A percentile compares a stretch with the other conserved stretches of the same genome.
Conservation (phyloP, 2,113 vertebrate species). For the Terrapene triunguis region DNA sequence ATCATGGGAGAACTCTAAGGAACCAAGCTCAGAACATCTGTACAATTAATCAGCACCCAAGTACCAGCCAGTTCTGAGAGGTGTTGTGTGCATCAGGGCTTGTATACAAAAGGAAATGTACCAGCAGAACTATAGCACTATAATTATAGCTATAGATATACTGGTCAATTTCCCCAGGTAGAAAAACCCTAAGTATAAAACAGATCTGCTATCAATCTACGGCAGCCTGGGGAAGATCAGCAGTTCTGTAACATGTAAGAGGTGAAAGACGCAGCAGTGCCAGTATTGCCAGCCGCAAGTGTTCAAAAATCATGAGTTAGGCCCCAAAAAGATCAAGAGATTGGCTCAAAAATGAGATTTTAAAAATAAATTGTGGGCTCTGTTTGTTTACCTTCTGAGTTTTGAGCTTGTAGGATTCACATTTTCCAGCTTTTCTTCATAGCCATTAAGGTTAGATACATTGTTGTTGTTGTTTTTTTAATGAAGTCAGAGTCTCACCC, state of each 20-base stretch:
- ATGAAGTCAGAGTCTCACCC: background rate
- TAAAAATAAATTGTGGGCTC: accelerated
- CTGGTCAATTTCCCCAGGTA: background rate
- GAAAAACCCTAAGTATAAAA: background rate
- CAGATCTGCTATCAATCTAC: background rate
- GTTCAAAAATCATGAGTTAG: accelerated
- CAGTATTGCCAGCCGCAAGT: background rate
- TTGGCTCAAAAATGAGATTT: background rate
- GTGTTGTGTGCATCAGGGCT: accelerated
- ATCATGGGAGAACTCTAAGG: background rate
- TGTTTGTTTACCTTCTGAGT: background rate
- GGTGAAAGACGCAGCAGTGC: background rate
- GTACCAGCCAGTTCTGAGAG: accelerated
- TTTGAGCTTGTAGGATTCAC: background rate
- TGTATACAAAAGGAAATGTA: background rate
- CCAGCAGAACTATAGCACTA: background rate
- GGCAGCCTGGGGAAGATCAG: accelerated
- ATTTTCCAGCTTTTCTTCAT: background rate
- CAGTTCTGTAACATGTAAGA: accelerated
- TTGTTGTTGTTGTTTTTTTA: background rate
- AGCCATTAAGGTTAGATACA: background rate
- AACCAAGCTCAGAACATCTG: background rate
- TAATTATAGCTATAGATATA: background rate
- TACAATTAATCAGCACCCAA: background rate
- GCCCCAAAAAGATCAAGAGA: background rate